Percentiles rank a stretch among this genome's conserved stretches.
Evolutionary conservation across 2,888 invertebrate species (phyloP).

Genomic region (Catocala fraxini): DNA sequence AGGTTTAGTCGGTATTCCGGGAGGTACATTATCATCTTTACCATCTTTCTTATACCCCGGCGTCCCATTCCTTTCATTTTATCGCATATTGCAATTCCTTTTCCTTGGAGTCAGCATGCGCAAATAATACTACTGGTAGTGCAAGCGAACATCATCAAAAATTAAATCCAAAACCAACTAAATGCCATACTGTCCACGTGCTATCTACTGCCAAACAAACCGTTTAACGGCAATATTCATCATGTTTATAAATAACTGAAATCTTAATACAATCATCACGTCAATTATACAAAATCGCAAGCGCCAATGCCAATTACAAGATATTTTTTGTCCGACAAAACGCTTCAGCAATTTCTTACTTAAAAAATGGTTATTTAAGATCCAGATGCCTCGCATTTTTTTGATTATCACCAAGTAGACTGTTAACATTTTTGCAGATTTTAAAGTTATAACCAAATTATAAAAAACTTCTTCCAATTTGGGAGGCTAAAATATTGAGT

Average conservation of each 20-base stretch:
- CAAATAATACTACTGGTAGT: no score
- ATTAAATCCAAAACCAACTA: no score
- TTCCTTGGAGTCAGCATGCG: no score
- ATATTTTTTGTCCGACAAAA: constrained; percentile 1
- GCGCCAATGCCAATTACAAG: constrained; percentile 7
- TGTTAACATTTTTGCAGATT: not conserved
- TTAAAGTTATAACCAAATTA: constrained; percentile 6
- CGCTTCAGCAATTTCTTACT: not conserved
- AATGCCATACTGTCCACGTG: no score
- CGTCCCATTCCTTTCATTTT: no score
- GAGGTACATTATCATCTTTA: no score
- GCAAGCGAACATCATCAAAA: no score
- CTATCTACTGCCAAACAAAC: not conserved
- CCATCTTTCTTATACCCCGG: no score
- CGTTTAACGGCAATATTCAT: constrained; percentile 23
- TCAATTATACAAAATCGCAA: constrained; percentile 19
- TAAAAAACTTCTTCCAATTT: constrained; percentile 5
- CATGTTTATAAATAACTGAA: constrained; percentile 19
- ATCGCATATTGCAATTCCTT: no score
- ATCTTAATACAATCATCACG: constrained; percentile 26
- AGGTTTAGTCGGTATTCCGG: no score
- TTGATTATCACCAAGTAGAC: not conserved
- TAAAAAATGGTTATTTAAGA: constrained; percentile 1
- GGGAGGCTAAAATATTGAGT: constrained; percentile 4
- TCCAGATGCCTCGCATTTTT: not conserved